Conservation (phyloP, 2,797 vertebrate species). For the Coendou prehensilis region DNA sequence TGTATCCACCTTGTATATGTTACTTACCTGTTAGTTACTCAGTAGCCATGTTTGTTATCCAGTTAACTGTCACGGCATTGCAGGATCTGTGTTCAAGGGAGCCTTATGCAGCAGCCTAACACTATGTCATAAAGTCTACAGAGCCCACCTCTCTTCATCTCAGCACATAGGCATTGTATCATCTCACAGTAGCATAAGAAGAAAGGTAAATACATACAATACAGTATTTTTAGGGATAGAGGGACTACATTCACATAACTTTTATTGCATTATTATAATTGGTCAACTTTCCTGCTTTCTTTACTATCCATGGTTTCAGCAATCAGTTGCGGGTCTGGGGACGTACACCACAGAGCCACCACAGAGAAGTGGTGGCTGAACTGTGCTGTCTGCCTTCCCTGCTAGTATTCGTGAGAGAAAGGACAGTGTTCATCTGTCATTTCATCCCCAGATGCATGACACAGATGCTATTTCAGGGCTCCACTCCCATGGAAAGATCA, state of each 20-base stretch:
- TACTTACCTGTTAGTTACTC: too few relatives aligned
- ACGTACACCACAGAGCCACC: neutral
- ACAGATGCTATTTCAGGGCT: neutral
- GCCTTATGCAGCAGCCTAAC: neutral
- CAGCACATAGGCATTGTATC: neutral
- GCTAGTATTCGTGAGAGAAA: neutral
- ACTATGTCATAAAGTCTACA: neutral
- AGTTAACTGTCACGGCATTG: too few relatives aligned
- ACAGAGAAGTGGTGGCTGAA: neutral
- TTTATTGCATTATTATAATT: neutral
- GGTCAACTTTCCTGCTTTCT: neutral
- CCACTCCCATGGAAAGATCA: neutral
- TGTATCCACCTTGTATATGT: neutral
- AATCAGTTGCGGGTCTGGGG: neutral
- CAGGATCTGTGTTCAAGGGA: neutral
- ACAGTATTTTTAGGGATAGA: neutral
- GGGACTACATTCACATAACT: neutral
- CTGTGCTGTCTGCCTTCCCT: neutral
- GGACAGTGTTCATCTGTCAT: slow-evolving; percentile 11
- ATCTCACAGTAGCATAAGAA: neutral
- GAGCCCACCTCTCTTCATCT: neutral
- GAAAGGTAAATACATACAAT: neutral
- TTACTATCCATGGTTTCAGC: neutral
- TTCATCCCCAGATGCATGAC: neutral
- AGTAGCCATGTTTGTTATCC: neutral